Conservation (phyloP, 1,140 invertebrate species). For the Propsilocerus akamusi region DNA sequence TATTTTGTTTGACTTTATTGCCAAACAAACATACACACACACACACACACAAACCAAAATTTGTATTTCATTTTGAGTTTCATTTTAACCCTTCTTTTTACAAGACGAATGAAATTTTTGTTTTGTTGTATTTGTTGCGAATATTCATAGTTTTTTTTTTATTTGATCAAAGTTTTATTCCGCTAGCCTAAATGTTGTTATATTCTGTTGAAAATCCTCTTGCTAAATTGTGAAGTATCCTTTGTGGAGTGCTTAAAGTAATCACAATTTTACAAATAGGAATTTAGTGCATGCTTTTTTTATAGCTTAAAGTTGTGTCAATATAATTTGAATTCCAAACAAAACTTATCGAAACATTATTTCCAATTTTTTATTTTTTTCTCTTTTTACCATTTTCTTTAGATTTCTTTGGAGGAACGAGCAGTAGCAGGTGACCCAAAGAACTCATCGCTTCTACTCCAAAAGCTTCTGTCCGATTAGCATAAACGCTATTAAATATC, state of each 20-base stretch:
- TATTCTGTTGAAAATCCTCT: neutral
- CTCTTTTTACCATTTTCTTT: slow-evolving; percentile 1
- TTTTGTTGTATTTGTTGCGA: neutral
- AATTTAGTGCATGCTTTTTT: neutral
- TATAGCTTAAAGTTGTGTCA: neutral
- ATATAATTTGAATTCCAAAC: neutral
- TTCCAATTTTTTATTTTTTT: neutral
- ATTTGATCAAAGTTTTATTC: too few relatives aligned
- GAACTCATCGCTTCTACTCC: slow-evolving; percentile 6
- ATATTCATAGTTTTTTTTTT: neutral
- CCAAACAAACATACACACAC: neutral
- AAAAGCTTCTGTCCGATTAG: slow-evolving; percentile 7
- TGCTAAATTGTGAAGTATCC: too few relatives aligned
- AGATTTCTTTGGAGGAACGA: slow-evolving; percentile 8
- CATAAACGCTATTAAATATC: neutral
- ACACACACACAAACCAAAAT: neutral
- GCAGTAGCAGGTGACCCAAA: slow-evolving; percentile 8
- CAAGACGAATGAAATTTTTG: neutral
- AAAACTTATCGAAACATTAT: neutral
- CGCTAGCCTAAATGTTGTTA: too few relatives aligned
- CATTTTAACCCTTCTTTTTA: neutral
- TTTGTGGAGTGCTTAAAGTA: too few relatives aligned
- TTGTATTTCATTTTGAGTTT: neutral
- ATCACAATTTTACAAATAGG: too few relatives aligned
- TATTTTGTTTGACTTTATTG: neutral